These are phyloP conservation scores for Tadarida brasiliensis DNA, from an alignment of 2,797 vertebrate species.

Conservation along the genomic window DNA sequence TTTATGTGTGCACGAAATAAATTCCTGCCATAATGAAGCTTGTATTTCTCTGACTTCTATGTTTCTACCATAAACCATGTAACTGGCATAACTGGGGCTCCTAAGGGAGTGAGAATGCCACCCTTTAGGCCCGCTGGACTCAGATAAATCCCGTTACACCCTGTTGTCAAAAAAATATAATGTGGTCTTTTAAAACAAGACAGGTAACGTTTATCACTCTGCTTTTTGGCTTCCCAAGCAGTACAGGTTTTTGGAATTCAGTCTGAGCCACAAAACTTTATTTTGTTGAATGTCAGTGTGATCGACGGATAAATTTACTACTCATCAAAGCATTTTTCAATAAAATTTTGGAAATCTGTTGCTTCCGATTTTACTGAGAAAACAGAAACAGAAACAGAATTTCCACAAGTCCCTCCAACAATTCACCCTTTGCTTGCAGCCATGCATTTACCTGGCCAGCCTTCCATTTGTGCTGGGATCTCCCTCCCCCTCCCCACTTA, in stretches of 20 bases:
- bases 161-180: neutral
- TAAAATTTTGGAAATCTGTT: constrained; percentile 39
- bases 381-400: constrained; percentile 30
- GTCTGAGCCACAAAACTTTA: constrained; percentile 1
- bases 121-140: neutral
- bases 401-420: neutral
- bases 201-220: constrained; percentile 13
- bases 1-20: neutral
- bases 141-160: neutral
- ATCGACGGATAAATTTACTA: constrained; percentile 63
- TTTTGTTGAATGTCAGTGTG: constrained; percentile 52
- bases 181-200: neutral
- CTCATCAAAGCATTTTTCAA: constrained; percentile 62
- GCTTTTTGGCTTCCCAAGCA: constrained; percentile 44
- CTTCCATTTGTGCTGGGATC: neutral
- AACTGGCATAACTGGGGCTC: neutral
- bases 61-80: neutral
- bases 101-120: neutral
- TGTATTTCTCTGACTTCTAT: neutral
- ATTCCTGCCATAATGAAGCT: neutral
- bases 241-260: constrained; percentile 53
- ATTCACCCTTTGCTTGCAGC: neutral
- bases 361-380: constrained; percentile 27
- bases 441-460: neutral
- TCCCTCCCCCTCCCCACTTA: neutral